phyloP scores from a whole-genome alignment of 2,888 invertebrate species.

The Parnassius orleans region DNA sequence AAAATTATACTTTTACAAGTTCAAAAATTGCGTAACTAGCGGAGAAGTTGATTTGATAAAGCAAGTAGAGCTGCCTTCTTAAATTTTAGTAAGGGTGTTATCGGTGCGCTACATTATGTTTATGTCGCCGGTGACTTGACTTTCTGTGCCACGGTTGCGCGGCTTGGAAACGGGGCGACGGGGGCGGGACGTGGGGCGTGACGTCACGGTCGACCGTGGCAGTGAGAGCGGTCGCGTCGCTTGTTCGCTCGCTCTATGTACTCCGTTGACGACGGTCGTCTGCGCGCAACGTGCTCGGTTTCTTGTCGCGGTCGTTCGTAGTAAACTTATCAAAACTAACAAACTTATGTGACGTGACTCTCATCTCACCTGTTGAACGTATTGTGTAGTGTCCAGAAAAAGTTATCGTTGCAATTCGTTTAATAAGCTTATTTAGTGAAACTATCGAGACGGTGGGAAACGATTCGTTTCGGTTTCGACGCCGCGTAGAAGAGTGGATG shows the following conservation, averaged over 20 bases:
- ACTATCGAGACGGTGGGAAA: slow-evolving; percentile 54
- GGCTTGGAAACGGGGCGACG: slow-evolving; percentile 40
- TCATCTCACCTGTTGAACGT: slow-evolving; percentile 62
- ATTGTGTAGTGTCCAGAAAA: slow-evolving; percentile 64
- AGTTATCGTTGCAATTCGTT: slow-evolving; percentile 40
- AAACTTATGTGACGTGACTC: slow-evolving; percentile 51
- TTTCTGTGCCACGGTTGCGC: slow-evolving; percentile 75
- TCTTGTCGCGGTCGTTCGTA: slow-evolving; percentile 53
- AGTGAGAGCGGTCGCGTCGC: slow-evolving; percentile 76
- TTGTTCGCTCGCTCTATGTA: slow-evolving; percentile 69
- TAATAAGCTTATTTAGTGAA: slow-evolving; percentile 48
- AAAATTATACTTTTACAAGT: slow-evolving; percentile 51
- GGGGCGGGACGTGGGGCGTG: slow-evolving; percentile 51
- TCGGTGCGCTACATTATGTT: slow-evolving; percentile 74
- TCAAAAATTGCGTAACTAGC: slow-evolving; percentile 65
- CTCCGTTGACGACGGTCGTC: slow-evolving; percentile 76
- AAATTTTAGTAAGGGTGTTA: slow-evolving; percentile 68
- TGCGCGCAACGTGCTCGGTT: slow-evolving; percentile 68
- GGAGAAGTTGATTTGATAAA: slow-evolving; percentile 68
- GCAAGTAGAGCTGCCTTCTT: slow-evolving; percentile 56
- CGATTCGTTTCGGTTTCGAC: slow-evolving; percentile 62
- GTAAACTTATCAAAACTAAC: slow-evolving; percentile 53
- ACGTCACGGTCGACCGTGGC: slow-evolving; percentile 80
- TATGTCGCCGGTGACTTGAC: slow-evolving; percentile 70
- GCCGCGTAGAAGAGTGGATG: slow-evolving; percentile 63